Conservation (phyloP, 2,797 vertebrate species). For the Etheostoma nigrum region DNA sequence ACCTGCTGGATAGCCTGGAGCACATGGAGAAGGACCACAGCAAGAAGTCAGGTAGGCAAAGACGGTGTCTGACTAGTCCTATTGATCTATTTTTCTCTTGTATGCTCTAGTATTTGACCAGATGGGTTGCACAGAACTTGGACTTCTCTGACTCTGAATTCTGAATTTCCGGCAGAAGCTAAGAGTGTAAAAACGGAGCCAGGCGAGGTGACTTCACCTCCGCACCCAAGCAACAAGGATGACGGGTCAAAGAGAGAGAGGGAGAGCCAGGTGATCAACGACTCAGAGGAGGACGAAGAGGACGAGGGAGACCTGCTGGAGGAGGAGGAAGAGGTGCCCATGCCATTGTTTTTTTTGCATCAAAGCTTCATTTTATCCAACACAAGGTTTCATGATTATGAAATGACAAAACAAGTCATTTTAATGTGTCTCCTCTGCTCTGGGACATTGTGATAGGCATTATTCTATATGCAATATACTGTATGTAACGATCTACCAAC, state of each 20-base stretch:
- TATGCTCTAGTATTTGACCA: neutral
- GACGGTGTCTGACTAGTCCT: neutral
- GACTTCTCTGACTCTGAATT: neutral
- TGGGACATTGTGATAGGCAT: no score
- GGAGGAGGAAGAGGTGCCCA: conserved; percentile 76
- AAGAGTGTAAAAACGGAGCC: conserved; percentile 88
- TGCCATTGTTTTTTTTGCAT: neutral
- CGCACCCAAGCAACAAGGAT: conserved; percentile 83
- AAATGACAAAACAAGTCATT: no score
- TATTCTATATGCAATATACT: no score
- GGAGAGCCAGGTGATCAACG: conserved; percentile 88
- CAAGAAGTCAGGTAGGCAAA: conserved; percentile 87
- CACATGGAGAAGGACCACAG: conserved; percentile 93
- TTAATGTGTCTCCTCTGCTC: no score
- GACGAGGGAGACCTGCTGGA: conserved; percentile 83
- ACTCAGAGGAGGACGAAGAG: conserved; percentile 90
- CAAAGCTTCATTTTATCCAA: neutral
- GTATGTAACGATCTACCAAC: no score
- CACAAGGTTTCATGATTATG: no score
- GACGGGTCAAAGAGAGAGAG: conserved; percentile 85
- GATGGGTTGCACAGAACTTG: neutral
- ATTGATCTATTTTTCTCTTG: neutral
- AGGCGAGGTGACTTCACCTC: conserved; percentile 85
- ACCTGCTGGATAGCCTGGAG: conserved; percentile 91
- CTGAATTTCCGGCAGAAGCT: conserved; percentile 67